Evolutionary conservation across 1,140 invertebrate species (phyloP).

Genomic region (Manduca sexta): DNA sequence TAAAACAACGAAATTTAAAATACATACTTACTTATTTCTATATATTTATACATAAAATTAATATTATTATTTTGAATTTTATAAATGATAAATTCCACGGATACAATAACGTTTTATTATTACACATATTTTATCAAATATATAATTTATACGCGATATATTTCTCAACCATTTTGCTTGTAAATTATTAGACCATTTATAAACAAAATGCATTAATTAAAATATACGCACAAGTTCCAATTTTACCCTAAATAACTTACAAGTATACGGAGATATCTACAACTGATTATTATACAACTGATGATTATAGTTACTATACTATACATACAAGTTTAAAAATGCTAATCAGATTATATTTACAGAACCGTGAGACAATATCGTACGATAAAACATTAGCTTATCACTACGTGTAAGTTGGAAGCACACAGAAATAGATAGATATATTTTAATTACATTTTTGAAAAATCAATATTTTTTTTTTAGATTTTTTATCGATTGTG

Average conservation of each 20-base stretch:
- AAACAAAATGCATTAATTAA: too few species aligned
- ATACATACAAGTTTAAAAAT: slow-evolving; percentile 35
- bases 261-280: neutral
- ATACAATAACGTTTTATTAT: too few species aligned
- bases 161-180: too few species aligned
- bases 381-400: slow-evolving; percentile 15
- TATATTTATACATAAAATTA: neutral
- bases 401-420: slow-evolving; percentile 35
- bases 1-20: too few species aligned
- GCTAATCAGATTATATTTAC: slow-evolving; percentile 39
- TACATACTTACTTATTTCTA: too few species aligned
- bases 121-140: too few species aligned
- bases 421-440: slow-evolving; percentile 42
- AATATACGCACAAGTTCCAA: neutral
- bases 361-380: slow-evolving; percentile 13
- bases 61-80: neutral
- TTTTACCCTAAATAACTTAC: neutral
- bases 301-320: neutral
- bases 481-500: too few species aligned
- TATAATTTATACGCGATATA: too few species aligned
- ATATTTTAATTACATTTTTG: slow-evolving; percentile 22
- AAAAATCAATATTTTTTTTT: slow-evolving; percentile 6
- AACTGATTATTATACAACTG: too few species aligned
- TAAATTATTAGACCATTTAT: too few species aligned
- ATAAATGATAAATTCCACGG: too few species aligned